These are phyloP conservation scores for Drosophila saltans DNA, from an alignment of 1,140 invertebrate genomes.

Conservation along the genomic window DNA sequence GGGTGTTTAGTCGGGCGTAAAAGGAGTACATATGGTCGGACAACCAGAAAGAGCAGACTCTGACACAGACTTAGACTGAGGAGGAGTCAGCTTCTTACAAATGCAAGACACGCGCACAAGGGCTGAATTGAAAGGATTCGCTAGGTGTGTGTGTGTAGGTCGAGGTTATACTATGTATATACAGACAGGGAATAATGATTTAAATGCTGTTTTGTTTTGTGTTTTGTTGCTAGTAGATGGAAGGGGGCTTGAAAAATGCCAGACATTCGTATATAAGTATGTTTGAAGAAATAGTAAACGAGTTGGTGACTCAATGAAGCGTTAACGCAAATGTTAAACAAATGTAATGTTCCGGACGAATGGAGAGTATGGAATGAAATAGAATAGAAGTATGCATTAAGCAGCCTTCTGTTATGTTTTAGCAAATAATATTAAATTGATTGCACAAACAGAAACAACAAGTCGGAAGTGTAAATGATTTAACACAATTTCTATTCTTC, in stretches of 20 bases:
- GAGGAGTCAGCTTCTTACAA: slow-evolving; percentile 50
- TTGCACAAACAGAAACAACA: slow-evolving; percentile 75
- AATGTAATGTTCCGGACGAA: slow-evolving; percentile 81
- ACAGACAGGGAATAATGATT: slow-evolving; percentile 69
- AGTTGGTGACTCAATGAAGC: slow-evolving; percentile 69
- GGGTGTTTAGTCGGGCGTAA: slow-evolving; percentile 81
- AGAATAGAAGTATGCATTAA: slow-evolving; percentile 51
- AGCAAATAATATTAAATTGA: slow-evolving; percentile 80
- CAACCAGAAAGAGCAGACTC: slow-evolving; percentile 9
- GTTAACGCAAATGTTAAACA: slow-evolving; percentile 80
- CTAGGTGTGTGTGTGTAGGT: slow-evolving; percentile 39
- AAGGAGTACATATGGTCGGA: slow-evolving; percentile 75
- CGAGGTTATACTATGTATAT: slow-evolving; percentile 8
- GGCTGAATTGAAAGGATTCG: slow-evolving; percentile 75
- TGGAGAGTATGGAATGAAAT: slow-evolving; percentile 47
- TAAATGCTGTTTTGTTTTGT: slow-evolving; percentile 67
- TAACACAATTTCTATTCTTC: slow-evolving; percentile 66
- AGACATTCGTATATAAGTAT: slow-evolving; percentile 39
- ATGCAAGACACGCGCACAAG: slow-evolving; percentile 63
- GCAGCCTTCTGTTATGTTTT: slow-evolving; percentile 50
- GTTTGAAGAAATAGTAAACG: slow-evolving; percentile 64
- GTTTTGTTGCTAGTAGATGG: background rate
- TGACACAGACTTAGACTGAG: slow-evolving; percentile 11
- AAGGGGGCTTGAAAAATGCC: slow-evolving; percentile 55
- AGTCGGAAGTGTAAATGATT: slow-evolving; percentile 80